These are phyloP conservation scores for Ceramica pisi DNA, from an alignment of 2,888 invertebrate species.

Conservation along the genomic window DNA sequence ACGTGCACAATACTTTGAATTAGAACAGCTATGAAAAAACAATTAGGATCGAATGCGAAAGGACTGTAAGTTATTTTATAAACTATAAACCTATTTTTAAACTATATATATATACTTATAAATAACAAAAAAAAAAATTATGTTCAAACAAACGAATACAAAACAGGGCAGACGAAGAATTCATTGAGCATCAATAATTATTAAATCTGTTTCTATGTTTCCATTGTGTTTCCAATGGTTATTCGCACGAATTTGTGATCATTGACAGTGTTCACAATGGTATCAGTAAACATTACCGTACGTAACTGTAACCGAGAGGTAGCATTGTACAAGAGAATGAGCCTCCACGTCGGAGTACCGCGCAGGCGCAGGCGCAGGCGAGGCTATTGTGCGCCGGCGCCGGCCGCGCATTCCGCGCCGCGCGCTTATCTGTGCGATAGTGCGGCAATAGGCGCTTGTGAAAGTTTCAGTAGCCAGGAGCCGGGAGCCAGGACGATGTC, in stretches of 20 bases:
- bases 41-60: not conserved
- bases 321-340: not conserved
- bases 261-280: not conserved
- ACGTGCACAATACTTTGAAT: not conserved
- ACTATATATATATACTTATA: no score
- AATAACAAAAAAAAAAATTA: no score
- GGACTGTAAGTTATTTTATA: no score
- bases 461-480: conserved; percentile 42
- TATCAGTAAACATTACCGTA: not conserved
- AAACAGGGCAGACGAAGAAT: no score
- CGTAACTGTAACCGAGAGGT: conserved; percentile 4
- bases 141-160: no score
- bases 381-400: conserved; percentile 43
- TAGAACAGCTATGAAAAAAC: not conserved
- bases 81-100: no score
- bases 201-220: not conserved
- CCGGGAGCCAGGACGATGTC: no score
- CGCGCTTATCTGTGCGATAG: conserved; percentile 29
- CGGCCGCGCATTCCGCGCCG: conserved; percentile 52
- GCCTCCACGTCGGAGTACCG: not conserved
- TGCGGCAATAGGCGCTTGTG: not conserved
- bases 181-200: no score
- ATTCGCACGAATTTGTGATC: not conserved
- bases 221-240: not conserved
- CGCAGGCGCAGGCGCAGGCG: conserved; percentile 21